Evolutionary conservation across 2,888 invertebrate species (phyloP).

Genomic region (Furcula furcula): DNA sequence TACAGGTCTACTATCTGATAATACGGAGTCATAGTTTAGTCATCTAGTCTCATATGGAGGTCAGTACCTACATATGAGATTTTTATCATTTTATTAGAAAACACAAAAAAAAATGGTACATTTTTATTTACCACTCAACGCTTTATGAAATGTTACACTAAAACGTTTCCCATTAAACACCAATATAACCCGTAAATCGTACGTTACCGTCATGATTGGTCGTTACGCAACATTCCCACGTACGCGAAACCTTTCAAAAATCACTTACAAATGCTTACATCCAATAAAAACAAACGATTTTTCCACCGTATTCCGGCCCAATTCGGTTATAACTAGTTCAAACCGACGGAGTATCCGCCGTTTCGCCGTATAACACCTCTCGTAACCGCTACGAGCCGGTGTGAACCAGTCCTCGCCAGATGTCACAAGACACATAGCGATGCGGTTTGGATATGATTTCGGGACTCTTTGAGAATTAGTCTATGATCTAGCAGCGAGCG

Average conservation of each 20-base stretch:
- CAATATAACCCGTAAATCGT: too few relatives aligned
- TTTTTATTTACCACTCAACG: too few relatives aligned
- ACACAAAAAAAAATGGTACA: too few relatives aligned
- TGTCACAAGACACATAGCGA: slow-evolving; percentile 65
- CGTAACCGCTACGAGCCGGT: slow-evolving; percentile 46
- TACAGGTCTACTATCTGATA: too few relatives aligned
- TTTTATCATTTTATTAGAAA: too few relatives aligned
- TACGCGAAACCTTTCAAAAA: slow-evolving; percentile 35
- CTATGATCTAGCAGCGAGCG: slow-evolving; percentile 18
- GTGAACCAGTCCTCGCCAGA: slow-evolving; percentile 55
- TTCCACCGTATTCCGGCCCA: slow-evolving; percentile 11
- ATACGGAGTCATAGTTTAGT: too few relatives aligned
- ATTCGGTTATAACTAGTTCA: slow-evolving; percentile 33
- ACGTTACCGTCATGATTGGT: slow-evolving; percentile 9
- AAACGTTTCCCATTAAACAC: too few relatives aligned
- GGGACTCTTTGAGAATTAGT: slow-evolving; percentile 25
- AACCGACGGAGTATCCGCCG: slow-evolving; percentile 31
- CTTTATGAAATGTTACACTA: too few relatives aligned
- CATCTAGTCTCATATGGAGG: too few relatives aligned
- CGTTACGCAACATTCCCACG: slow-evolving; percentile 24
- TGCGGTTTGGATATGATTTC: slow-evolving; percentile 62
- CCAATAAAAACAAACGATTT: slow-evolving; percentile 46
- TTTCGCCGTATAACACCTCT: slow-evolving; percentile 35
- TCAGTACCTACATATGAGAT: too few relatives aligned
- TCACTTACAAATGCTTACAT: slow-evolving; percentile 42